Percentiles rank a stretch among this genome's conserved stretches.
Evolutionary conservation across 2,113 vertebrate genomes (phyloP).

Genomic region (Heteronetta atricapilla): DNA sequence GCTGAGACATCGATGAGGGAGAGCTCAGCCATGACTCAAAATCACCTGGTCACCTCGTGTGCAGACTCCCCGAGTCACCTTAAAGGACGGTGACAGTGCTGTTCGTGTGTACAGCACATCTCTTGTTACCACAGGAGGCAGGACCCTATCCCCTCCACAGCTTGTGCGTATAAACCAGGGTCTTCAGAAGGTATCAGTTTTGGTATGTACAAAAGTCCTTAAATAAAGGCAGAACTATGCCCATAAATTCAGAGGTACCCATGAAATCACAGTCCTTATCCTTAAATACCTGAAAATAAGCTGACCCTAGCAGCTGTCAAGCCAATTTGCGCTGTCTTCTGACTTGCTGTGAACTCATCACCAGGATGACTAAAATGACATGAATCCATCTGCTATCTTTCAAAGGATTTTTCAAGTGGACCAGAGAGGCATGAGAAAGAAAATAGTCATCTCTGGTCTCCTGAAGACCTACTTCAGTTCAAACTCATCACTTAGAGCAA

Average conservation of each 20-base stretch:
- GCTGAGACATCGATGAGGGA: accelerated
- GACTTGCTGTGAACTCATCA: neutral
- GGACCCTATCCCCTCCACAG: neutral
- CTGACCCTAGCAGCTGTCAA: neutral
- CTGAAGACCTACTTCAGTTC: neutral
- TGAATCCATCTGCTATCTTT: neutral
- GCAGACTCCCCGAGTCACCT: neutral
- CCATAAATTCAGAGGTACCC: neutral
- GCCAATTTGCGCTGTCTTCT: neutral
- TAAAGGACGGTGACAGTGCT: neutral
- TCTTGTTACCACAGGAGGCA: neutral
- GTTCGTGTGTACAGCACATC: neutral
- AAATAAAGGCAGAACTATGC: neutral
- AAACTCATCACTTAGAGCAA: neutral
- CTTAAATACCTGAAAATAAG: neutral
- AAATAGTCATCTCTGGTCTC: neutral
- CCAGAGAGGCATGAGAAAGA: neutral
- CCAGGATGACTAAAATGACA: neutral
- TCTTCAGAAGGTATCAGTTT: neutral
- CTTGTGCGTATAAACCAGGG: neutral
- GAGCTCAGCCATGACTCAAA: neutral
- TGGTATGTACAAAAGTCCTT: neutral
- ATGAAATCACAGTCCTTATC: neutral
- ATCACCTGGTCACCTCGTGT: accelerated
- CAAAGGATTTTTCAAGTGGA: neutral